Base-by-base conservation (phyloP, 2,888 invertebrate genomes). In the Hypolimnas misippus region DNA sequence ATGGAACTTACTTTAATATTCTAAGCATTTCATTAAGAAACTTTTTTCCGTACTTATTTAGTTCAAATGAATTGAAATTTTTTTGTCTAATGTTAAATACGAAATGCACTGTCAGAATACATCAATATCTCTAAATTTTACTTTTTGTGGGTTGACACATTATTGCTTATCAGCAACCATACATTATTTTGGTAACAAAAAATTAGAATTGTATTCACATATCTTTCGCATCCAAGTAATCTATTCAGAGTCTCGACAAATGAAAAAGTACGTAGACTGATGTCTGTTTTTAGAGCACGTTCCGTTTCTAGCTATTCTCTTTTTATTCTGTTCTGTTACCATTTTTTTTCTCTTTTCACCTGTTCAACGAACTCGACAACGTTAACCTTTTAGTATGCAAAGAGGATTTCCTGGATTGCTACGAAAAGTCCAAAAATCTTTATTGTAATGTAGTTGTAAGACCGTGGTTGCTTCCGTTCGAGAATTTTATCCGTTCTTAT, bases 361-460 rank as follows among this genome's bases (percentile, higher is more conserved):
- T 69, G 69, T 58, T 62, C 65, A 62, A 65, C 69, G 71, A 65
- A 66, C 62, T 67, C 64, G 66, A 66, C 67, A 68, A 60, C 67
- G 66, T 63, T 68, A 70, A 70, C 72, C 68, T 72, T 73, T 75
- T 76, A 74, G 70, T 69, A 72, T 70, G 70, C 68, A 69, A 73
- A 66, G 65, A 62, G 70, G 63, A 72, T 70, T 72, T 68, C 61
- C 68, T 67, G 67, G 57, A 69, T 67, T 63, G 65, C 63, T 40
- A 65, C 58, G 61, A 35, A 54, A 66, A 62, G 60, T 63, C 61
- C 60, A 38, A 63, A 69, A 63, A 66, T 62, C 65, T 68, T 65
- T 63, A 65, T 49, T 49, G 25, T 49, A 49, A 49, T 29, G 49
- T 49, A 49, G 49, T 66, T 64, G 58, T 58, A 61, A 55, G 53